Conservation (phyloP, 1,140 invertebrate genomes). For the Drosophila carrolli region DNA sequence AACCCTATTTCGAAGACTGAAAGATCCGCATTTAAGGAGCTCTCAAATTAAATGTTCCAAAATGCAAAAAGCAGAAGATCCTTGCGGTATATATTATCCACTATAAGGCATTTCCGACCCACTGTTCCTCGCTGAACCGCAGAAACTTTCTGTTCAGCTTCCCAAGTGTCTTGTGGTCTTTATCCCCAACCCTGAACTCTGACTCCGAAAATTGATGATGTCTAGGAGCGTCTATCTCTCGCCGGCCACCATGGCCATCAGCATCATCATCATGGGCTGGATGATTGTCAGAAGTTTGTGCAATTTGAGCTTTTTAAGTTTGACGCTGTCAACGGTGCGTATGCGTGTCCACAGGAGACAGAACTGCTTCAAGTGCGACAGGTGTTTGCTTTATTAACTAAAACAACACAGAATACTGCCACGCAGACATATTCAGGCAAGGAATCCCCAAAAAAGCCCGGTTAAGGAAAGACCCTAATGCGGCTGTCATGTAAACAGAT, state of each 20-base stretch:
- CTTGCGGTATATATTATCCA: background rate
- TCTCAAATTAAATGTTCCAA: too few relatives aligned
- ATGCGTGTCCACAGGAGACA: slow-evolving; percentile 35
- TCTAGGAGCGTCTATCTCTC: slow-evolving; percentile 41
- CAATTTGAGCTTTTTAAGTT: slow-evolving; percentile 54
- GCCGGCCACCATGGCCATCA: slow-evolving; percentile 8
- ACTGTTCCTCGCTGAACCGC: slow-evolving; percentile 50
- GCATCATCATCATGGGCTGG: slow-evolving; percentile 29
- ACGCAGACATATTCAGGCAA: background rate
- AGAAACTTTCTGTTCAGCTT: slow-evolving; percentile 58
- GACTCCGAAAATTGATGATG: slow-evolving; percentile 63
- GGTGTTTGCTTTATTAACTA: slow-evolving; percentile 79
- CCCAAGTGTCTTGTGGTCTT: slow-evolving; percentile 71
- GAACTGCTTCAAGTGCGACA: slow-evolving; percentile 53
- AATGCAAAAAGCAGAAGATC: too few relatives aligned
- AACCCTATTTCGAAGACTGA: too few relatives aligned
- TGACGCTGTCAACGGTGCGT: slow-evolving; percentile 51
- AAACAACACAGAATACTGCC: background rate
- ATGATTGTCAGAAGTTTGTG: slow-evolving; percentile 50
- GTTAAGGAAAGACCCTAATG: slow-evolving; percentile 13
- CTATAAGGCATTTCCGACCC: background rate
- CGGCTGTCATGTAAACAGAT: slow-evolving; percentile 76
- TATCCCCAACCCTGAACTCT: slow-evolving; percentile 1
- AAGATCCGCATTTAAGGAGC: too few relatives aligned
- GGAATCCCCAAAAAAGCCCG: slow-evolving; percentile 3